phyloP scores from a whole-genome alignment of 2,888 invertebrate genomes.

The Pheosia tremula region DNA sequence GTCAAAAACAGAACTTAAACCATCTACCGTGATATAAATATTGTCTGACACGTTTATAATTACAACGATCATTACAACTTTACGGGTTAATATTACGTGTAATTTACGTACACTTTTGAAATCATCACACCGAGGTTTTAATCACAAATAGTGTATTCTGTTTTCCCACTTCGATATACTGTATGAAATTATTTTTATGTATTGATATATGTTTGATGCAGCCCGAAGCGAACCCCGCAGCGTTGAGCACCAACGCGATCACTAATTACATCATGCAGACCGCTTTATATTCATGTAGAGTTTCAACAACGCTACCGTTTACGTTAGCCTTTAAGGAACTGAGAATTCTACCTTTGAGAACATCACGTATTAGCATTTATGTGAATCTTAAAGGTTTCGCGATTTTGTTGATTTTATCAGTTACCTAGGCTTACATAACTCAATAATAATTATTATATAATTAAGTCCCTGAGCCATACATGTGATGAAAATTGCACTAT shows the following conservation, averaged over 20 bases:
- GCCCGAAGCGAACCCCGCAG: no score
- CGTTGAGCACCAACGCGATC: not conserved
- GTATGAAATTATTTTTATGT: not conserved
- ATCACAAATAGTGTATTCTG: no score
- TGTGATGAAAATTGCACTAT: not conserved
- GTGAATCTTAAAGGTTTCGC: no score
- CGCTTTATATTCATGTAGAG: not conserved
- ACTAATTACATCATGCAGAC: not conserved
- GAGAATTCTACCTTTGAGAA: not conserved
- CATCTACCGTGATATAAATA: not conserved
- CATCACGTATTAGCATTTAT: no score
- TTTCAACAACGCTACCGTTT: not conserved
- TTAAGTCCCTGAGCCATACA: no score
- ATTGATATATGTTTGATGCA: not conserved
- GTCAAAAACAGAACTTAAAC: not conserved
- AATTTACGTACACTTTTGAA: not conserved
- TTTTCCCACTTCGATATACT: no score
- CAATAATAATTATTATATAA: no score
- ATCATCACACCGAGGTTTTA: no score
- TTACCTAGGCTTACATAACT: no score
- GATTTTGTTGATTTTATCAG: no score
- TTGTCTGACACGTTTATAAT: not conserved
- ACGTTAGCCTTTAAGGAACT: not conserved
- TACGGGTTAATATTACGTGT: not conserved
- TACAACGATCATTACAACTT: not conserved